Base-by-base conservation (phyloP, 1,140 invertebrate species). In the Octopus bimaculoides region DNA sequence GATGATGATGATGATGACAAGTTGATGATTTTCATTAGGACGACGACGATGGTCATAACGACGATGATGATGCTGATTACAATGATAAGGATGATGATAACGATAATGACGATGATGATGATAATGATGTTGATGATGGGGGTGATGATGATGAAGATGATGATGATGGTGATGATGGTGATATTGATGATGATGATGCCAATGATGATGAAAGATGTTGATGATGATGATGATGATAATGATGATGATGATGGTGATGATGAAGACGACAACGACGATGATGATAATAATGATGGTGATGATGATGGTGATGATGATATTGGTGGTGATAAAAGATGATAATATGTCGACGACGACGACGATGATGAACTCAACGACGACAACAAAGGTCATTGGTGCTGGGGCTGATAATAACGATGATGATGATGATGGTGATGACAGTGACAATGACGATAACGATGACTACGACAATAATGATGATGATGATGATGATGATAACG, bases 271-370 rank as follows among this genome's bases (percentile, higher is more conserved):
- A 66, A 66, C n/a, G n/a, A 66, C n/a, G n/a, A 66, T n/a, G n/a
- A 66, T 66, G n/a, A 66, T 66, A 66, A 66, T 66, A n/a, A 66
- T 66, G n/a, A 66, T 66, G n/a, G n/a, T n/a, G n/a, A 66, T n/a
- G 61, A 66, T 66, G 61, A 66, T 66, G 61, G n/a, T 66, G 61
- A 66, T 66, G 61, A 66, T 66, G 61, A 66, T 66, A 66, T 10
- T 66, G n/a, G n/a, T n/a, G n/a, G n/a, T 66, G n/a, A 10, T 66
- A n/a, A 66, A 10, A 66, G n/a, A 10, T 10, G n/a, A 9, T 10
- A n/a, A 9, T 10, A 66, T 66, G n/a, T 10, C n/a, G 61, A 66
- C n/a, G 61, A 66, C n/a, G 61, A 66, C n/a, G 61, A 66, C n/a
- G n/a, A 66, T 66, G n/a, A 66, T 66, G n/a, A 66, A 9, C 9